phyloP scores from a whole-genome alignment of 2,113 vertebrate genomes.

The Mobula birostris region DNA sequence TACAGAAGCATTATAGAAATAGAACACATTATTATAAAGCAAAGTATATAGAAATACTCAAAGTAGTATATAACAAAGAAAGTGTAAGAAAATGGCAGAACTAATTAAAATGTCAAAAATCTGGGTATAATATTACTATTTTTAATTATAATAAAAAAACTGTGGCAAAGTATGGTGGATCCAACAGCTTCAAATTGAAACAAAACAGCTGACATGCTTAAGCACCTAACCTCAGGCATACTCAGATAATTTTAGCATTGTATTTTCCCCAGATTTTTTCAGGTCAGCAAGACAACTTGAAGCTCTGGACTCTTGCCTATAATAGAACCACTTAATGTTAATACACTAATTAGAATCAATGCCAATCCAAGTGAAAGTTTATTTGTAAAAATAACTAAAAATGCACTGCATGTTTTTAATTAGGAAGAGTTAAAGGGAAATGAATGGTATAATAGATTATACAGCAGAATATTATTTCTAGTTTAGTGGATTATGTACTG shows the following conservation, averaged over 20 bases:
- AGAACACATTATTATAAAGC: not conserved
- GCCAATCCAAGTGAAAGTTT: not conserved
- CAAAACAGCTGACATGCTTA: not conserved
- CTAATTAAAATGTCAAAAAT: not conserved
- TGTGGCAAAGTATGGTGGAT: not conserved
- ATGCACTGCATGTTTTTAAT: too few species aligned
- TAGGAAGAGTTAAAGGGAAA: too few species aligned
- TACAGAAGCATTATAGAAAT: not conserved
- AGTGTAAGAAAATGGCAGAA: not conserved
- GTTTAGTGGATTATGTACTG: too few species aligned
- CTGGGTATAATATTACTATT: not conserved
- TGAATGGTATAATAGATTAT: too few species aligned
- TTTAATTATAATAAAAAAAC: not conserved
- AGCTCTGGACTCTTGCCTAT: not conserved
- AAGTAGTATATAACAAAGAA: not conserved
- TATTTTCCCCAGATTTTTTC: not conserved
- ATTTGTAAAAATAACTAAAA: not conserved
- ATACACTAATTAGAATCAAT: not conserved
- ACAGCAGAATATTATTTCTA: too few species aligned
- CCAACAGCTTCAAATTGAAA: not conserved
- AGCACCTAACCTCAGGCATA: not conserved
- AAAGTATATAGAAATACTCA: not conserved
- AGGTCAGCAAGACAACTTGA: not conserved
- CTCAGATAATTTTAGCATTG: not conserved
- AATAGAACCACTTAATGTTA: not conserved